Conservation (phyloP, 2,888 invertebrate genomes). For the Cheilosia variabilis region DNA sequence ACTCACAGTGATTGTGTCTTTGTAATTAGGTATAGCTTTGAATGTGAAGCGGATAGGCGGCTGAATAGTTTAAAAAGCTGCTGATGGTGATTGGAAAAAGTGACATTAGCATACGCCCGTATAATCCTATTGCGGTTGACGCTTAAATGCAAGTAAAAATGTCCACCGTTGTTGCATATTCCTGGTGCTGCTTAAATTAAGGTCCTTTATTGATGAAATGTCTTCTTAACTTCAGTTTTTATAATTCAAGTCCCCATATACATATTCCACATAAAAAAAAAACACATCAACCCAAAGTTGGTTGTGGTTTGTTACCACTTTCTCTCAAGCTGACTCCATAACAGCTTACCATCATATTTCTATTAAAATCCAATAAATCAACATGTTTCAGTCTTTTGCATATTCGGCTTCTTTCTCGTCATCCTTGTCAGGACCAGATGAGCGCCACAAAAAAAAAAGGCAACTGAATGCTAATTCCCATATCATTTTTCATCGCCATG, state of each 20-base stretch:
- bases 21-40: conserved; percentile 45
- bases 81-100: too few species aligned
- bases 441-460: conserved; percentile 9
- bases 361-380: conserved; percentile 75
- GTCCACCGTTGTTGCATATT: too few species aligned
- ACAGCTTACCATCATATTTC: conserved; percentile 63
- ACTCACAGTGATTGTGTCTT: conserved; percentile 46
- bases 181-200: too few species aligned
- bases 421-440: conserved; percentile 12
- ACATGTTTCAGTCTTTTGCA: conserved; percentile 44
- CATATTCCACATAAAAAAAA: background rate
- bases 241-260: background rate
- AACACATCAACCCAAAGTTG: background rate
- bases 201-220: too few species aligned
- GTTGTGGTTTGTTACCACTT: conserved; percentile 16
- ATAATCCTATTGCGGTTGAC: too few species aligned
- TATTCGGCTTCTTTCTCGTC: conserved; percentile 44
- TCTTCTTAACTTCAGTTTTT: too few species aligned
- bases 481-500: conserved; percentile 74
- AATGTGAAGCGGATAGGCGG: conserved; percentile 22
- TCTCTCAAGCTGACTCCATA: conserved; percentile 26
- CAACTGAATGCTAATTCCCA: conserved; percentile 68
- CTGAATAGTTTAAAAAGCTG: background rate
- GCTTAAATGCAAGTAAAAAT: too few species aligned
- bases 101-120: too few species aligned